Conservation (phyloP, 2,113 vertebrate species). For the Turdus rufiventris region DNA sequence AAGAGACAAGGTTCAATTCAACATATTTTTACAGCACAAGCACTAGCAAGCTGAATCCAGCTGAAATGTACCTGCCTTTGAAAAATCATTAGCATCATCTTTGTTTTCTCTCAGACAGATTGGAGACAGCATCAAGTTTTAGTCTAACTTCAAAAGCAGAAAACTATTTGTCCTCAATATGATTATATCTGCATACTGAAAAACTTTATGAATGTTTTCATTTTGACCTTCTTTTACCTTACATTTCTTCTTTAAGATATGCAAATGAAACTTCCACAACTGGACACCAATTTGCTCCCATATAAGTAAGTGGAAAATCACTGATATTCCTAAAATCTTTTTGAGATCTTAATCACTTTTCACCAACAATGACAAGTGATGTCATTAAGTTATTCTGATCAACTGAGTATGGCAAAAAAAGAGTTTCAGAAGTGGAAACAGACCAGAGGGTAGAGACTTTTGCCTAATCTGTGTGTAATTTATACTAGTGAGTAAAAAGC, state of each 20-base stretch:
- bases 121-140: too few relatives aligned
- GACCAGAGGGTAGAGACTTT: background rate
- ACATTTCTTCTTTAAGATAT: background rate
- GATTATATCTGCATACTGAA: background rate
- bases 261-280: background rate
- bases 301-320: background rate
- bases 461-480: background rate
- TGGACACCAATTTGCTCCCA: background rate
- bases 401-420: background rate
- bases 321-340: background rate
- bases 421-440: background rate
- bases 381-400: background rate
- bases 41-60: background rate
- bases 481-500: background rate
- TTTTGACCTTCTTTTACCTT: background rate
- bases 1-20: background rate
- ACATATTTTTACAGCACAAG: background rate
- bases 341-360: background rate
- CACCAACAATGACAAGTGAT: background rate
- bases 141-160: conserved; percentile 26
- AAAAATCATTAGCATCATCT: background rate
- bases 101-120: background rate
- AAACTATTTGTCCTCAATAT: background rate
- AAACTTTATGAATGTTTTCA: background rate
- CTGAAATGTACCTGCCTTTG: background rate